These are phyloP conservation scores for Tragelaphus buxtoni DNA, from an alignment of 2,113 vertebrate genomes.

Conservation along the genomic window DNA sequence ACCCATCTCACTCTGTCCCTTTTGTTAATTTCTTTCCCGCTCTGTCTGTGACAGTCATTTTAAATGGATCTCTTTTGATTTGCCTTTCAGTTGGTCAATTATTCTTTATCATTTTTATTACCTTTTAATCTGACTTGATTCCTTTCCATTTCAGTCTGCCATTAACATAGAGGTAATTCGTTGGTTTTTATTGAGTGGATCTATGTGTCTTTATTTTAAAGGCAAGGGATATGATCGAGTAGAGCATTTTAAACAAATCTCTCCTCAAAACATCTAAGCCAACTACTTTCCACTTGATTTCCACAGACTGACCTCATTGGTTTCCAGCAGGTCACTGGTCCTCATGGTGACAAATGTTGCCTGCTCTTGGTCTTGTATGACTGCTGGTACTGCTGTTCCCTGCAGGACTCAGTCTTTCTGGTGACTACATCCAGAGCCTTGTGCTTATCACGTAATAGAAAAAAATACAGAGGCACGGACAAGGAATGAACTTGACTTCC, in stretches of 20 bases:
- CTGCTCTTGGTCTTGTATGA: background rate
- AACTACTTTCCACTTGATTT: background rate
- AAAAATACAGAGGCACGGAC: background rate
- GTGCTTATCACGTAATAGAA: background rate
- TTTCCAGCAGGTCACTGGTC: background rate
- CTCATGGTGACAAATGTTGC: background rate
- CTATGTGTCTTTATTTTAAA: conserved; percentile 17
- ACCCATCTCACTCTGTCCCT: background rate
- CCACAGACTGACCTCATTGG: background rate
- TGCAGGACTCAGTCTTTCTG: background rate
- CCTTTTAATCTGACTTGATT: background rate
- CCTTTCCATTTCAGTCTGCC: background rate
- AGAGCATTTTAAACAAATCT: background rate
- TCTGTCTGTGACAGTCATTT: background rate
- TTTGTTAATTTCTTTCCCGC: background rate
- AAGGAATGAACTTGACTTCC: background rate
- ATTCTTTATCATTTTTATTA: background rate
- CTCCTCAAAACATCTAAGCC: background rate
- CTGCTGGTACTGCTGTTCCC: background rate
- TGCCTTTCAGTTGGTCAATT: background rate
- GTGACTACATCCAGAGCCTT: background rate
- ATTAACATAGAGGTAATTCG: background rate
- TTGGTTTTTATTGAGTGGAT: background rate
- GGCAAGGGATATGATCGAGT: background rate
- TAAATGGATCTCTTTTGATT: background rate